Evolutionary conservation across 2,888 invertebrate species (phyloP), one percentile per base, ranked within the genome.

Genomic region (Isoperla grammatica): DNA sequence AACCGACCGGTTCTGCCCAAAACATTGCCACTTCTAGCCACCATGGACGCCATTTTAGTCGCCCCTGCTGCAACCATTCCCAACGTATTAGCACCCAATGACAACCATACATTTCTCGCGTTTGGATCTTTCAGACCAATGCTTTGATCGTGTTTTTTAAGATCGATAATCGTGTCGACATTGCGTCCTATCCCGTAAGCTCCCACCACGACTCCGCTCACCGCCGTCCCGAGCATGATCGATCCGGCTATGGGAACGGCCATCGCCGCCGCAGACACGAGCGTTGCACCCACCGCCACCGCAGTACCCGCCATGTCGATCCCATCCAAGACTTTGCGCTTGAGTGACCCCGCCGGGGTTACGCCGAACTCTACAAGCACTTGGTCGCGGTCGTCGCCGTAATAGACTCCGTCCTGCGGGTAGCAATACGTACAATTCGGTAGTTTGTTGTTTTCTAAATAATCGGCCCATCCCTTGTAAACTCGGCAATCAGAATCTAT

Each of bases 391-490:
- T 11, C 20, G 13, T 60, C 54, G 1, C 40, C 42, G 11, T 29
- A 12, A 46, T 63, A 63, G 6, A 45, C 40, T 1, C 63, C 63
- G 15, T 55, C 20, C 1, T 3, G 12, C 20, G 63, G 63, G 15
- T 59, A 63, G 42, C 63, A 63, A 19, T 54, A 59, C 1, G 12
- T 37, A 15, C 63, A 50, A 2, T 17, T 29, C 9, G 63, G 63
- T 29, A 63, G 40, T 29, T 49, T 20, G 46, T 63, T 63, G 29
- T 53, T 48, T 5, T 56, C 22, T 2, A 63, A 39, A 45, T 43
- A 63, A 9, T 53, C 56, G 4, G 29, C 20, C 63, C 63, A 63
- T n/a, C 50, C 46, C 39, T 17, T 29, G 39, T 63, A 63, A 15
- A 59, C 56, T 12, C 63, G 43, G 22, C 59, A 42, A 17, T 63